Percentiles rank a stretch among this genome's conserved stretches.
phyloP scores from a whole-genome alignment of 2,797 vertebrate genomes.

The Manis pentadactyla region DNA sequence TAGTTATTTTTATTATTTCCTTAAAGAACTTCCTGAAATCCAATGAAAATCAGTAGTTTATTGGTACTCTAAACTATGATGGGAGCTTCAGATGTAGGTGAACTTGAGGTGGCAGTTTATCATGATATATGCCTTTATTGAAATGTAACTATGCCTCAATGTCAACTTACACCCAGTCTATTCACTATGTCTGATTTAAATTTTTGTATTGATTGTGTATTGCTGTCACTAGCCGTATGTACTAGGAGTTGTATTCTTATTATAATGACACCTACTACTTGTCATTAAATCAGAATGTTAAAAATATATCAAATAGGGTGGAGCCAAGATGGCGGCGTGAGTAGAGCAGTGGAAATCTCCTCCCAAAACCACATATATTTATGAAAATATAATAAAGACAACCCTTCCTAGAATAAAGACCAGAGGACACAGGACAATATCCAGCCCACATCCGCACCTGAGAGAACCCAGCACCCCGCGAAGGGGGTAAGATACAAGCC shows the following conservation, averaged over 20 bases:
- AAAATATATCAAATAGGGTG: background rate
- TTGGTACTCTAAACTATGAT: background rate
- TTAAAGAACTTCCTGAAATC: background rate
- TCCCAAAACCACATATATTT: too few species aligned
- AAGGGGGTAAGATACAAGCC: too few species aligned
- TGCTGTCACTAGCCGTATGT: background rate
- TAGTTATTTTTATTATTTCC: background rate
- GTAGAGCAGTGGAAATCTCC: too few species aligned
- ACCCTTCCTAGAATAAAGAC: too few species aligned
- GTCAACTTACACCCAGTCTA: background rate
- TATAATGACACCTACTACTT: background rate
- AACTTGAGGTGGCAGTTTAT: background rate
- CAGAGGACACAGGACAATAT: too few species aligned
- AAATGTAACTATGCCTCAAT: background rate
- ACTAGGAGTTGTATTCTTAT: accelerated
- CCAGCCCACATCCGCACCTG: too few species aligned
- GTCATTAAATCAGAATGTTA: background rate
- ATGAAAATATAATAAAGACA: too few species aligned
- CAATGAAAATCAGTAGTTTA: background rate
- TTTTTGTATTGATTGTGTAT: background rate
- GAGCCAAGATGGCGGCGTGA: too few species aligned
- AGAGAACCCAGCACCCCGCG: too few species aligned
- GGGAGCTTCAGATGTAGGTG: background rate
- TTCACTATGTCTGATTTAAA: background rate
- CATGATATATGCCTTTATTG: background rate